phyloP scores from a whole-genome alignment of 2,888 invertebrate genomes.

The Tenodera sinensis region DNA sequence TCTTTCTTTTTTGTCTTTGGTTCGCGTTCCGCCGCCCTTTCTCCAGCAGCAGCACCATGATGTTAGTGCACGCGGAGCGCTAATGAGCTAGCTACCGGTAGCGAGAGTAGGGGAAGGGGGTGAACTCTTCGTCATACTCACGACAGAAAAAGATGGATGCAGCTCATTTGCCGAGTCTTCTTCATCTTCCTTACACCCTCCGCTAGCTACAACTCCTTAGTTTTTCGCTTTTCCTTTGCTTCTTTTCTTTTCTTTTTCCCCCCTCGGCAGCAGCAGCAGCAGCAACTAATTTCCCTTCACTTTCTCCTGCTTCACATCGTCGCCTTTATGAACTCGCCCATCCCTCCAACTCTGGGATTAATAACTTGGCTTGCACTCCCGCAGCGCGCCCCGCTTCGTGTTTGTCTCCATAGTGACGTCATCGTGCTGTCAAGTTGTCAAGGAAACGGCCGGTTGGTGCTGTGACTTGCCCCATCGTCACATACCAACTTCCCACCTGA shows the following conservation, averaged over 20 bases:
- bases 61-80: not conserved
- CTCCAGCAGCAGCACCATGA: not conserved
- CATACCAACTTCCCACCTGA: not conserved
- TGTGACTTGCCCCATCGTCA: not conserved
- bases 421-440: slow-evolving; percentile 25
- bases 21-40: not conserved
- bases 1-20: not conserved
- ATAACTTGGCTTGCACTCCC: slow-evolving; percentile 23
- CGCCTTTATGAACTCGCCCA: slow-evolving; percentile 23
- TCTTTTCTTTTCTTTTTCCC: not conserved
- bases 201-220: not conserved
- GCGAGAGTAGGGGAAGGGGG: no score
- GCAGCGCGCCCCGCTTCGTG: slow-evolving; percentile 17
- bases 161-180: slow-evolving; percentile 12
- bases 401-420: slow-evolving; percentile 22
- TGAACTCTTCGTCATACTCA: not conserved
- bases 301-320: slow-evolving; percentile 13
- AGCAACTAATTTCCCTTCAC: slow-evolving; percentile 27
- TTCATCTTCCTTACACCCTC: not conserved
- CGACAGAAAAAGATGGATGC: not conserved
- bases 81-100: not conserved
- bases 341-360: slow-evolving; percentile 15
- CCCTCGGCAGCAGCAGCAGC: not conserved
- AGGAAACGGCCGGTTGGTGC: slow-evolving; percentile 8
- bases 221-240: not conserved